Evolutionary conservation across 2,888 invertebrate genomes (phyloP).

Genomic region (Drosophila setosimentum): DNA sequence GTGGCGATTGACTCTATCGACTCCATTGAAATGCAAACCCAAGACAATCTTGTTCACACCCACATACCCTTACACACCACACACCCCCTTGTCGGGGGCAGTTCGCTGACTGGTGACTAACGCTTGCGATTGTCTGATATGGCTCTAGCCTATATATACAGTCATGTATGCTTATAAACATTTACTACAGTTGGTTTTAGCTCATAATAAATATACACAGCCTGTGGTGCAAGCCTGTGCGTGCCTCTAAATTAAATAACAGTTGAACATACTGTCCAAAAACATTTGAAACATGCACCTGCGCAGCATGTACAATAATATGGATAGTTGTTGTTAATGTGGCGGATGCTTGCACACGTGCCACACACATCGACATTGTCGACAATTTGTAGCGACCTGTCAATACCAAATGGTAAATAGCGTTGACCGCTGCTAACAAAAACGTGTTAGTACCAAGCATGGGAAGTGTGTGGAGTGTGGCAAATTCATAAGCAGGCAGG

Average conservation of each 20-base stretch:
- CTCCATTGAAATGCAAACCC: background rate
- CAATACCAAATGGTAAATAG: conserved; percentile 30
- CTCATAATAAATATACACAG: background rate
- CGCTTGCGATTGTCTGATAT: background rate
- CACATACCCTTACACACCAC: background rate
- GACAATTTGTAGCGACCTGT: conserved; percentile 21
- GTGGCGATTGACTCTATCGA: background rate
- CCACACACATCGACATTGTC: conserved; percentile 13
- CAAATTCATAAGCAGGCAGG: conserved; percentile 19
- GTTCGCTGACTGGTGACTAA: background rate
- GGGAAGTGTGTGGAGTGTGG: background rate
- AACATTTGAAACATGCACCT: conserved; percentile 15
- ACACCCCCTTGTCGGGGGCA: background rate
- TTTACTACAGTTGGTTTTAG: background rate
- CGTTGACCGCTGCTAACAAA: background rate
- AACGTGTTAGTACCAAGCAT: conserved; percentile 25
- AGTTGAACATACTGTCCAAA: conserved; percentile 4
- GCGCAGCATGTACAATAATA: background rate
- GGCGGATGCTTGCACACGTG: conserved; percentile 18
- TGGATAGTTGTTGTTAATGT: conserved; percentile 6
- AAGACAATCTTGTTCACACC: background rate
- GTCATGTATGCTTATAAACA: background rate
- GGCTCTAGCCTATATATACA: background rate
- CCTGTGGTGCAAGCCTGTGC: conserved; percentile 2
- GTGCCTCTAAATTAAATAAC: conserved; percentile 9